A percentile compares a stretch with the other conserved stretches of the same genome.
phyloP scores from a whole-genome alignment of 2,113 vertebrate species.

The Etheostoma cragini region DNA sequence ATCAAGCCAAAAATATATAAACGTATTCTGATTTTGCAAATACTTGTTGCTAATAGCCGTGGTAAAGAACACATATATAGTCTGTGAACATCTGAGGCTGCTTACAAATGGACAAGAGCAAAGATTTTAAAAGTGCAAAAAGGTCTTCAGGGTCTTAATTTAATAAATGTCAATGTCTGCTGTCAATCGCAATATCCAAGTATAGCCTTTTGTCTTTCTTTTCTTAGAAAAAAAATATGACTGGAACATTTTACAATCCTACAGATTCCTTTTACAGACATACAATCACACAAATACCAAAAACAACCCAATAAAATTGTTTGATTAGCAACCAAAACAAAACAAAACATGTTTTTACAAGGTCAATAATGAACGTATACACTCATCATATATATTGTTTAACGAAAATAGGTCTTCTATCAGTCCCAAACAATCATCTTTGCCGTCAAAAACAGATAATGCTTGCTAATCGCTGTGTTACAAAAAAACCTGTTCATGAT shows the following conservation, averaged over 20 bases:
- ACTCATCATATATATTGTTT: not conserved
- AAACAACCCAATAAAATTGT: not conserved
- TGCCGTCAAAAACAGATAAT: slow-evolving; percentile 28
- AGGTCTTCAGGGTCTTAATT: not conserved
- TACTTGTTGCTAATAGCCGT: too few species aligned
- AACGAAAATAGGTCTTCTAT: slow-evolving; percentile 4
- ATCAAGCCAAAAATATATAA: not conserved
- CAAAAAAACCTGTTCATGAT: slow-evolving; percentile 35
- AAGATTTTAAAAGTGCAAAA: not conserved
- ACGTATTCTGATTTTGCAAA: not conserved
- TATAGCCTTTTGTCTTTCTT: not conserved
- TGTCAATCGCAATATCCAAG: not conserved
- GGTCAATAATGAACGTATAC: slow-evolving; percentile 22
- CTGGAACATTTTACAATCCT: not conserved
- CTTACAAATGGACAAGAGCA: not conserved
- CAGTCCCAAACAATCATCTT: not conserved
- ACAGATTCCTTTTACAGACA: not conserved
- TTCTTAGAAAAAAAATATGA: slow-evolving; percentile 7
- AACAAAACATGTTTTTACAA: slow-evolving; percentile 37
- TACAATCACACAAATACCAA: slow-evolving; percentile 27
- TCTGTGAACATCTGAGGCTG: not conserved
- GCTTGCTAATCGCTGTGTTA: slow-evolving; percentile 25
- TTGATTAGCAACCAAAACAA: slow-evolving; percentile 62
- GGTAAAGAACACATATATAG: not conserved
- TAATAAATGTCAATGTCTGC: not conserved